Evolutionary conservation across 2,888 invertebrate genomes (phyloP), one percentile per base, ranked within the genome.

Genomic region (Epistrophella euchroma): DNA sequence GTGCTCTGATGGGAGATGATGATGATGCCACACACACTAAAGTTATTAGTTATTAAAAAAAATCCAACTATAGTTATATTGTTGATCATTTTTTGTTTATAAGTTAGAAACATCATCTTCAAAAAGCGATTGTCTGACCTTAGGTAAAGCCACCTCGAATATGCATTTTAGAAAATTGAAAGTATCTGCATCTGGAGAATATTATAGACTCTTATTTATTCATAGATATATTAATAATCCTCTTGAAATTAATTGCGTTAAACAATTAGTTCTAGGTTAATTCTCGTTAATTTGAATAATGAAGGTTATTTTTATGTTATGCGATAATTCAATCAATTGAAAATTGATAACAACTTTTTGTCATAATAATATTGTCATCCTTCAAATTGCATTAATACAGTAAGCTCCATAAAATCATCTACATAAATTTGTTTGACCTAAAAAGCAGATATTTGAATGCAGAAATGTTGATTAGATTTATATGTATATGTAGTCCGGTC

Each of bases 71-170:
- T n/a, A 70, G 60, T 60, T 62, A 50, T 56, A 17, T 40, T 25
- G 32, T 40, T 70, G 35, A 40, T 68, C 28, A 5, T 62, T 25
- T 35, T 62, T 58, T 68, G 32, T 32, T 60, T 28, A 45, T 47
- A 47, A 28, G 55, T 17, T 25, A n/a, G 68, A 71, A 71, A 28
- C 72, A 50, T 85, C 72, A 50, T 85, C 68, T 85, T 75, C 45
- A 74, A 81, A 70, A 81, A 81, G 73, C 77, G 86, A 86, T 86
- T 86, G 86, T 78, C 66, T 86, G 82, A 86, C 86, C 86, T 86
- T 58, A 64, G n/a, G n/a, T n/a, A n/a, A 10, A 74, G 56, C 22
- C 19, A 6, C 22, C 28, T 28, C 4, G 28, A 52, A 45, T 40
- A 56, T 50, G 37, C 47, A 62, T 62, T n/a, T n/a, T 37, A 45